A percentile compares a stretch with the other conserved stretches of the same genome.
These are phyloP conservation scores for Colistium nudipinnis DNA, from an alignment of 2,113 vertebrate species.

Conservation along the genomic window DNA sequence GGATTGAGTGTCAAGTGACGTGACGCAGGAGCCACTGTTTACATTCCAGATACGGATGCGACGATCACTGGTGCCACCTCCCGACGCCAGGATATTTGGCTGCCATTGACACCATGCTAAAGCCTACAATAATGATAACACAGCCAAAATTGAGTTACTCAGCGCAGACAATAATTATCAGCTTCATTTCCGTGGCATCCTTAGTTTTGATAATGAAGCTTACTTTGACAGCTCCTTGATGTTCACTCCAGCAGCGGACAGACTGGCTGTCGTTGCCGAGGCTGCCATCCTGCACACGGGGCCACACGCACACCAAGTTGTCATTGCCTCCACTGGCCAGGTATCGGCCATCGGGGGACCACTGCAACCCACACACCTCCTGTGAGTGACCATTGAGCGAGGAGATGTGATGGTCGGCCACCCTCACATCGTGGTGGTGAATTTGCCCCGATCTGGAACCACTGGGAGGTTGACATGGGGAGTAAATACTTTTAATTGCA, in stretches of 20 bases:
- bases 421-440: constrained; percentile 95
- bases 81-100: constrained; percentile 91
- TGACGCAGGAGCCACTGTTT: constrained; percentile 91
- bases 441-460: constrained; percentile 93
- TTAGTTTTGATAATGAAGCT: background rate
- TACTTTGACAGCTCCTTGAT: constrained; percentile 97
- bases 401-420: constrained; percentile 90
- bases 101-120: constrained; percentile 98
- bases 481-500: background rate
- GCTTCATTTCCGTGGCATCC: no score
- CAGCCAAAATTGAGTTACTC: background rate
- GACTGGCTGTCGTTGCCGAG: constrained; percentile 66
- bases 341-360: constrained; percentile 93
- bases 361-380: constrained; percentile 94
- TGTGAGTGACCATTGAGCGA: constrained; percentile 90
- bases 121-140: constrained; percentile 81
- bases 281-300: constrained; percentile 80
- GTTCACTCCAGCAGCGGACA: constrained; percentile 88
- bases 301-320: constrained; percentile 93
- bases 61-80: constrained; percentile 95
- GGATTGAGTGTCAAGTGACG: constrained; percentile 88
- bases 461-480: constrained; percentile 66
- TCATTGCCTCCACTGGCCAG: constrained; percentile 97
- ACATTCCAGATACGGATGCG: constrained; percentile 97
- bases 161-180: background rate